A percentile compares a stretch with the other conserved stretches of the same genome.
phyloP scores from a whole-genome alignment of 1,140 invertebrate genomes.

The Laupala kohalensis region DNA sequence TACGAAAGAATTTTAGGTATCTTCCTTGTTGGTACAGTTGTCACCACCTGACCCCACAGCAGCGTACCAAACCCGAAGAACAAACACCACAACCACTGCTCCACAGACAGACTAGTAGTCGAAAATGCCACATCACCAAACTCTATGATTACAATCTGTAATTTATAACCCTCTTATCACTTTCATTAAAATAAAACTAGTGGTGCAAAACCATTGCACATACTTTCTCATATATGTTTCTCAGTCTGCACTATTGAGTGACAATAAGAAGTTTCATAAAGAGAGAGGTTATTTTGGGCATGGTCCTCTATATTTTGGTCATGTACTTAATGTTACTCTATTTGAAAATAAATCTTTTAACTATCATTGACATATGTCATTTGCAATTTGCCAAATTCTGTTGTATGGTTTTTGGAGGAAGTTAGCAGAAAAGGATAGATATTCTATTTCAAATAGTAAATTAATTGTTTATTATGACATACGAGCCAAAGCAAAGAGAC shows the following conservation, averaged over 20 bases:
- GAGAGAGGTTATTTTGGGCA: too few relatives aligned
- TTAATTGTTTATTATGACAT: too few relatives aligned
- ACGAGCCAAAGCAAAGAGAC: too few relatives aligned
- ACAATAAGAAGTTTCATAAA: constrained; percentile 5
- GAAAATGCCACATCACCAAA: constrained; percentile 95
- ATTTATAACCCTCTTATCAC: too few relatives aligned
- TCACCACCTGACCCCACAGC: constrained; percentile 95
- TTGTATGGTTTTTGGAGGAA: too few relatives aligned
- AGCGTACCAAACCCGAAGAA: constrained; percentile 92
- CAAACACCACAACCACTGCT: constrained; percentile 98
- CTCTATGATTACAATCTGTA: constrained; percentile 88
- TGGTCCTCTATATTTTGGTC: background rate
- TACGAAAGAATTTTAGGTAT: constrained; percentile 88
- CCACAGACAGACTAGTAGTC: constrained; percentile 73
- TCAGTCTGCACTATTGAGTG: too few relatives aligned
- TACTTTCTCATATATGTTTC: too few relatives aligned
- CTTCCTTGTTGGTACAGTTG: constrained; percentile 86
- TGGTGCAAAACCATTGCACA: too few relatives aligned
- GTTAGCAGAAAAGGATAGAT: too few relatives aligned
- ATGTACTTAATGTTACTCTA: background rate
- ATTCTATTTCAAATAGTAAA: too few relatives aligned
- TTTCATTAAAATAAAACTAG: too few relatives aligned
- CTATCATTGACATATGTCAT: background rate
- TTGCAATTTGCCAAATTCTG: background rate
- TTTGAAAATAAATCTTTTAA: background rate